phyloP scores from a whole-genome alignment of 2,113 vertebrate species.

The Laticauda colubrina region DNA sequence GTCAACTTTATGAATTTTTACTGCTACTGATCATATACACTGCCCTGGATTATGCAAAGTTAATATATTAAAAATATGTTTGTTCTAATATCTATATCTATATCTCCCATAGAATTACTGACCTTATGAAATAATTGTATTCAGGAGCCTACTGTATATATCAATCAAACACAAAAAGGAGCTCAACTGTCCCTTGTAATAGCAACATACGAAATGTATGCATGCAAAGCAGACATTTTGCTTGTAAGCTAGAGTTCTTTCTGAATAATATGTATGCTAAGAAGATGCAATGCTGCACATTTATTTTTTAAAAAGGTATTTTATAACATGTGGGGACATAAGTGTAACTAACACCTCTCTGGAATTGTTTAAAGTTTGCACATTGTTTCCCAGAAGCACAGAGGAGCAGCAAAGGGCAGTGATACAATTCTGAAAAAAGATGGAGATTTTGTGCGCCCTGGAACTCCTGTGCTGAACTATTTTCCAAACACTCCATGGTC shows the following conservation, averaged over 20 bases:
- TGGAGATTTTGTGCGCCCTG: background rate
- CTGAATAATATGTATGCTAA: background rate
- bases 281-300: background rate
- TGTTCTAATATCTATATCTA: no score
- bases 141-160: background rate
- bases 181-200: background rate
- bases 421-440: background rate
- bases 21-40: background rate
- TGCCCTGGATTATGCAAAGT: background rate
- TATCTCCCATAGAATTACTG: background rate
- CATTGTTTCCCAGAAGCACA: background rate
- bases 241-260: background rate
- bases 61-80: background rate
- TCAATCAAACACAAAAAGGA: background rate
- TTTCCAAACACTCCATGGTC: background rate
- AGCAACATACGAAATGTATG: background rate
- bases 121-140: background rate
- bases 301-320: background rate
- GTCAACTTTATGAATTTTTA: background rate
- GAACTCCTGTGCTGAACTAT: background rate
- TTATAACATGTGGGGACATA: background rate
- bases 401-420: background rate
- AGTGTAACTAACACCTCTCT: background rate
- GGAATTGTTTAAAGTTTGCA: background rate
- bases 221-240: background rate